Conservation (phyloP, 2,888 invertebrate species). For the Melipona beecheii region DNA sequence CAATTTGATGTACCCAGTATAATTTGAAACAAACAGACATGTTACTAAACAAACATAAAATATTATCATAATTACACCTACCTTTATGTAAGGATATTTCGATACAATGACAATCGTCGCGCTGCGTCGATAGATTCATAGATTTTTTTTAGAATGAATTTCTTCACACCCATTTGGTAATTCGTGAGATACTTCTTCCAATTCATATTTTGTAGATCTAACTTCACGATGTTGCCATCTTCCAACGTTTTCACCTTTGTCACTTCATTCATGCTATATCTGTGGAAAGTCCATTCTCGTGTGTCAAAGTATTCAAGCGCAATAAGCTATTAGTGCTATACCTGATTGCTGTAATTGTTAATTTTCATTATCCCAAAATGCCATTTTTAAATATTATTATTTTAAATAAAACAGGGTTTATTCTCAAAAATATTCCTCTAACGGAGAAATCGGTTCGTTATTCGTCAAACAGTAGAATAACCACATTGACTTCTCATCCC, state of each 20-base stretch:
- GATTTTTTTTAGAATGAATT: not conserved
- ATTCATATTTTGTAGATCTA: constrained; percentile 88
- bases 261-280: constrained; percentile 87
- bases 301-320: constrained; percentile 94
- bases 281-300: constrained; percentile 93
- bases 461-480: not conserved
- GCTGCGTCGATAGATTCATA: not conserved
- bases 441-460: not conserved
- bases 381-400: not conserved
- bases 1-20: constrained; percentile 88
- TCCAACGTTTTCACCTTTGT: constrained; percentile 85
- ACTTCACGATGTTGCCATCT: constrained; percentile 86
- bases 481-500: not conserved
- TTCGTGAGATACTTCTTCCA: constrained; percentile 93
- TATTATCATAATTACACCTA: no score
- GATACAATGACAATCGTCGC: not conserved
- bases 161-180: constrained; percentile 85
- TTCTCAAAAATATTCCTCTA: not conserved
- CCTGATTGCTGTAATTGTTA: constrained; percentile 91
- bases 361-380: constrained; percentile 91
- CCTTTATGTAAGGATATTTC: not conserved
- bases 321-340: constrained; percentile 85
- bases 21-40: constrained; percentile 85
- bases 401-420: not conserved
- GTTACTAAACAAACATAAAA: no score